Percentiles rank a stretch among this genome's conserved stretches.
Conservation (phyloP, 2,113 vertebrate genomes). For the Galbula dea region DNA sequence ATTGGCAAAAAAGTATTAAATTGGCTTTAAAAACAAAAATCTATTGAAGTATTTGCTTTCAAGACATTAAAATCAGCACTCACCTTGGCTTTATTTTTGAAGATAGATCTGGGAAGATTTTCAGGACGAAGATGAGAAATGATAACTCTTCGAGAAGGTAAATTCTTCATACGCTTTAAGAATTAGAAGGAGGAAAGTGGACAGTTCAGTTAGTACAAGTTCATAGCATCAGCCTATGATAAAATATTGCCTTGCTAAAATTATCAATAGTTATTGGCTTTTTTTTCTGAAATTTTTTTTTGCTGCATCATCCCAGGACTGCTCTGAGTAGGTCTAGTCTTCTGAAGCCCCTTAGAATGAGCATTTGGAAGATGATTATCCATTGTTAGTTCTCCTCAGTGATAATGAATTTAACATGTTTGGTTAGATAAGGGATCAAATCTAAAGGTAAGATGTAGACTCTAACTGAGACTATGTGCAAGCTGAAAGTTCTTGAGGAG, state of each 20-base stretch:
- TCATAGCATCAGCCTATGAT: neutral
- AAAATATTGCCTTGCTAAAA: neutral
- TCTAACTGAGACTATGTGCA: neutral
- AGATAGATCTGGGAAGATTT: slow-evolving; percentile 29
- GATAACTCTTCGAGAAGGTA: slow-evolving; percentile 23
- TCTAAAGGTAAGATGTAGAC: neutral
- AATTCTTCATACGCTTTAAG: slow-evolving; percentile 5
- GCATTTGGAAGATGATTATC: neutral
- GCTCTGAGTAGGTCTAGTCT: neutral
- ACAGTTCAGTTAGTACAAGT: neutral
- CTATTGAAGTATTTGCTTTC: neutral
- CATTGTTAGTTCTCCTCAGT: neutral
- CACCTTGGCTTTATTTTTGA: slow-evolving; percentile 42
- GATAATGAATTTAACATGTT: neutral
- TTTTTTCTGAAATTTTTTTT: no score
- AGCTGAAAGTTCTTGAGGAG: neutral
- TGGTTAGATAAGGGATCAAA: neutral
- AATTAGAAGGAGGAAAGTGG: neutral
- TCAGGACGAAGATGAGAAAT: slow-evolving; percentile 7
- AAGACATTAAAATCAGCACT: neutral
- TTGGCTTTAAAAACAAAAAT: neutral
- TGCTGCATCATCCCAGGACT: no score
- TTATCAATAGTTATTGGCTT: neutral
- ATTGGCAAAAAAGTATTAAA: neutral
- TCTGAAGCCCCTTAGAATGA: neutral